Evolutionary conservation across 1,140 invertebrate species (phyloP).

Genomic region (Saccostrea cuccullata): DNA sequence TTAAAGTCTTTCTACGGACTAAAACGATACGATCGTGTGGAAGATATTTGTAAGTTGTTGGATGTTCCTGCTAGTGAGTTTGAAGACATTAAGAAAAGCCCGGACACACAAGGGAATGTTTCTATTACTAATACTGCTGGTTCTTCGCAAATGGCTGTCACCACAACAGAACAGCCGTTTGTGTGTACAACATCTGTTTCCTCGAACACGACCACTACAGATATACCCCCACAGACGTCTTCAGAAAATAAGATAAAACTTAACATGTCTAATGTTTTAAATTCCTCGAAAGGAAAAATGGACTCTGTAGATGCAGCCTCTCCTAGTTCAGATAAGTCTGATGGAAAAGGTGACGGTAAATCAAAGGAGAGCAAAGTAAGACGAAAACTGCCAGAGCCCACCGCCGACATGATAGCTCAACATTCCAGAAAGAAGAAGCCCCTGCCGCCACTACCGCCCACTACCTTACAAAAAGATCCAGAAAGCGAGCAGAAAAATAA

Average conservation of each 20-base stretch:
- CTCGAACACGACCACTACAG: neutral
- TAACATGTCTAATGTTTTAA: neutral
- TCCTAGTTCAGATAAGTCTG: neutral
- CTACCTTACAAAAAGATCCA: slow-evolving; percentile 29
- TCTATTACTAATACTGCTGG: neutral
- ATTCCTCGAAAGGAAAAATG: neutral
- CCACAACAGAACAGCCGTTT: slow-evolving; percentile 14
- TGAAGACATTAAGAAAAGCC: slow-evolving; percentile 20
- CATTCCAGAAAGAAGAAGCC: slow-evolving; percentile 59
- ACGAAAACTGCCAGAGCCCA: slow-evolving; percentile 72
- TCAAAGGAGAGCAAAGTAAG: slow-evolving; percentile 56
- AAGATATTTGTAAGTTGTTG: slow-evolving; percentile 73
- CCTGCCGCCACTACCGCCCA: slow-evolving; percentile 40
- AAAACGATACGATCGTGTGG: slow-evolving; percentile 71
- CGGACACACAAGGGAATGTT: neutral
- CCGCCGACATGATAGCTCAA: slow-evolving; percentile 65
- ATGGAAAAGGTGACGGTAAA: neutral
- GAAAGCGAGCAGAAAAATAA: neutral
- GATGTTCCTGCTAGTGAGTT: slow-evolving; percentile 42
- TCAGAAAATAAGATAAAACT: neutral
- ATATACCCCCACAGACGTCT: neutral
- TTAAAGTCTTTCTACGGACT: slow-evolving; percentile 62
- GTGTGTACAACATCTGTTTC: neutral
- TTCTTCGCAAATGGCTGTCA: neutral
- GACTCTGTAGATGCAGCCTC: neutral